These are phyloP conservation scores for Eueides isabella DNA, from an alignment of 1,140 invertebrate genomes.

Conservation along the genomic window DNA sequence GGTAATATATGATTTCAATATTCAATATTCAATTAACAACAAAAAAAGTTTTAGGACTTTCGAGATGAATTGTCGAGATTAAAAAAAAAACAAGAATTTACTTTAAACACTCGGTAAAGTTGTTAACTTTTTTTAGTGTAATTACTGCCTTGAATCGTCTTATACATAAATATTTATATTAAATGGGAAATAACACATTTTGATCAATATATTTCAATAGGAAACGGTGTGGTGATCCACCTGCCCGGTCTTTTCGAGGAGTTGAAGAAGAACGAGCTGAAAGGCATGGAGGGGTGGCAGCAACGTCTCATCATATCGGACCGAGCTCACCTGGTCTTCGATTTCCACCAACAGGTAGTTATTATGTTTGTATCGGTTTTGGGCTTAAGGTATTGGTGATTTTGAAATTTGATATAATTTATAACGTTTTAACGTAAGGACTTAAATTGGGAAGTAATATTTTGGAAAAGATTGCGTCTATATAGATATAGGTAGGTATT, in stretches of 20 bases:
- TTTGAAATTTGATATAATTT: background rate
- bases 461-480: too few relatives aligned
- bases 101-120: too few relatives aligned
- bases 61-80: too few relatives aligned
- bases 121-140: too few relatives aligned
- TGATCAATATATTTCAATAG: conserved; percentile 79
- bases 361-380: conserved; percentile 15
- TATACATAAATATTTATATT: background rate
- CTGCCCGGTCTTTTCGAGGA: conserved; percentile 98
- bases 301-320: conserved; percentile 96
- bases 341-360: conserved; percentile 91
- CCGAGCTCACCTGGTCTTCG: conserved; percentile 97
- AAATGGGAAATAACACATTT: background rate
- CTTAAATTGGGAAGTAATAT: too few relatives aligned
- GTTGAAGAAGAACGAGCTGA: conserved; percentile 94
- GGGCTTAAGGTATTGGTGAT: background rate
- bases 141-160: too few relatives aligned
- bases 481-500: too few relatives aligned
- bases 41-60: too few relatives aligned
- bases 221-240: conserved; percentile 99
- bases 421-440: too few relatives aligned
- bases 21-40: too few relatives aligned
- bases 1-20: too few relatives aligned
- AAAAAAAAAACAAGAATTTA: too few relatives aligned
- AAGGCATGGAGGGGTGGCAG: conserved; percentile 93